Conservation (phyloP, 30 jellyfish, hydroid and myxozoan genomes). For the Turritopsis rubra region DNA sequence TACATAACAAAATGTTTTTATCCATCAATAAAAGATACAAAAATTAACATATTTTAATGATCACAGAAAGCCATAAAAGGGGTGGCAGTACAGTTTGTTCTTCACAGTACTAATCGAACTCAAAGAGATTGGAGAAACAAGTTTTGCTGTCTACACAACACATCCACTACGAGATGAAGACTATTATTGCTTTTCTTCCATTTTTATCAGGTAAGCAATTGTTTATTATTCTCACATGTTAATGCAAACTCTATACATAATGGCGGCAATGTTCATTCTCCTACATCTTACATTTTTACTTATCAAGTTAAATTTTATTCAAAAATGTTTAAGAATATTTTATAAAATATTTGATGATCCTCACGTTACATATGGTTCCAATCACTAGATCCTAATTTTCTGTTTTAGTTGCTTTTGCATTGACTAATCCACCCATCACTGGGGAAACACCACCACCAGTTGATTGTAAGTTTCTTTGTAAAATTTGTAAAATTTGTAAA, state of each 20-base stretch:
- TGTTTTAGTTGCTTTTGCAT: not conserved
- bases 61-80: not conserved
- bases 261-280: no score
- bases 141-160: not conserved
- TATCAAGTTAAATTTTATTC: no score
- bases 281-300: no score
- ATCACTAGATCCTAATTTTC: not conserved
- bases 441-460: slow-evolving; percentile 5
- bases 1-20: not conserved
- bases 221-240: not conserved
- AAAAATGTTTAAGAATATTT: no score
- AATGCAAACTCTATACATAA: no score
- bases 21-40: not conserved
- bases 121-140: not conserved
- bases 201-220: not conserved
- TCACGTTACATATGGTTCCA: no score
- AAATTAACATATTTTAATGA: not conserved
- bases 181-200: not conserved
- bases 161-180: not conserved
- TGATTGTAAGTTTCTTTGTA: not conserved
- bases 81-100: not conserved
- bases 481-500: no score
- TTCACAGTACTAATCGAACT: not conserved
- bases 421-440: not conserved
- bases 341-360: no score